Conservation (phyloP, 1,140 invertebrate species). For the Diabrotica undecimpunctata region DNA sequence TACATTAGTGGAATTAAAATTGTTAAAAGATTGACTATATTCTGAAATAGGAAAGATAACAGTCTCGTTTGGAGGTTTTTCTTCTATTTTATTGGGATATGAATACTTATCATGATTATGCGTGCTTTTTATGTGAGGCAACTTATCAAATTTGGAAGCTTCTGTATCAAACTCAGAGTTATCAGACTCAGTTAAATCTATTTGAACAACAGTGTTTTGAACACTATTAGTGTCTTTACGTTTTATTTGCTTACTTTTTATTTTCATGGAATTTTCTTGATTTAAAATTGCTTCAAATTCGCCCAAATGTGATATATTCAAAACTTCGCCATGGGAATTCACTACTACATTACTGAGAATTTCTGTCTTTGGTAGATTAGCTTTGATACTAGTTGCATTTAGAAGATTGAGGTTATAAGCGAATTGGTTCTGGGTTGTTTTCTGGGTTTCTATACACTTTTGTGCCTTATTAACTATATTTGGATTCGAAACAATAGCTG, state of each 20-base stretch:
- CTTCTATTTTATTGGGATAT: constrained; percentile 26
- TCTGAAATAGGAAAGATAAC: constrained; percentile 24
- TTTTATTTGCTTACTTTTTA: constrained; percentile 29
- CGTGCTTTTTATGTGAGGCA: constrained; percentile 32
- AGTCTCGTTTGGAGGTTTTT: constrained; percentile 21
- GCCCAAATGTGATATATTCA: constrained; percentile 37
- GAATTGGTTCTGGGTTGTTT: constrained; percentile 22
- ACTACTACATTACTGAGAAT: constrained; percentile 39
- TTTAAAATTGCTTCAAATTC: constrained; percentile 35
- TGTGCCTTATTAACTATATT: constrained; percentile 11
- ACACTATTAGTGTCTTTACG: constrained; percentile 18
- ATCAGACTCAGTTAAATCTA: constrained; percentile 34
- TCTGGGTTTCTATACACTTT: constrained; percentile 7
- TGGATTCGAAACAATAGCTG: constrained; percentile 24
- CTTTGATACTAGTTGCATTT: constrained; percentile 22
- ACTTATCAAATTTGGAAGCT: constrained; percentile 25
- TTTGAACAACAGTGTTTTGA: constrained; percentile 34
- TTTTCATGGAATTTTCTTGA: constrained; percentile 27
- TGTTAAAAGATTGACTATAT: constrained; percentile 19
- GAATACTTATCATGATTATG: constrained; percentile 26
- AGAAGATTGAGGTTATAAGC: constrained; percentile 28
- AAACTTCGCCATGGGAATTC: constrained; percentile 41
- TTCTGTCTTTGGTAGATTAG: constrained; percentile 33
- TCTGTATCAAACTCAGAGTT: constrained; percentile 17
- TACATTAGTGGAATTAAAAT: constrained; percentile 13